Evolutionary conservation across 2,888 invertebrate genomes (phyloP), one percentile per base, ranked within the genome.

Genomic region (Chymomyza fuscimana): DNA sequence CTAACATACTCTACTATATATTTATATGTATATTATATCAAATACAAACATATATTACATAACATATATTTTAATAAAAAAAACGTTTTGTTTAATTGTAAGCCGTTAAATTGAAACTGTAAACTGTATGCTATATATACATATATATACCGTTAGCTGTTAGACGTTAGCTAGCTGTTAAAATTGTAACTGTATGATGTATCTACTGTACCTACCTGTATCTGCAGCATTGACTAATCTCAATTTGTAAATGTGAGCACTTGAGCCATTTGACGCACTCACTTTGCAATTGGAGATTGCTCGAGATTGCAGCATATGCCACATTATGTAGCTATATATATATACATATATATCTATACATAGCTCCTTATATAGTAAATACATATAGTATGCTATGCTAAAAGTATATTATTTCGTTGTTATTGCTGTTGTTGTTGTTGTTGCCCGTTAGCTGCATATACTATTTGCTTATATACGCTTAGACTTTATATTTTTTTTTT

Each of bases 201-300:
- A 66, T 68, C 32, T 32, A 32, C 32, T 32, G 32, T 32, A 32
- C 9, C 32, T 74, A 73, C 36, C 36, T 76, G 56, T 77, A 81
- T 87, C 81, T 90, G 90, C 93, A 92, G 93, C 93, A 93, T 95
- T 94, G 95, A 94, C 94, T 96, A 98, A 98, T 98, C 97, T 98
- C 98, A 97, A 97, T 96, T 96, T 96, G 97, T 98, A 97, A 97
- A 96, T 97, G 96, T 97, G 97, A 97, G 97, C 93, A 93, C 77
- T 77, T 77, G 86, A 89, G 91, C 89, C 81, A 78, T 87, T 87
- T 82, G 73, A 87, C 83, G 90, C 90, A 89, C 90, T 91, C 92
- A 92, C 91, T 90, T 91, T 92, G 89, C 92, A 91, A 89, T 87
- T 90, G 92, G 92, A 91, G 92, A 90, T 92, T 92, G 89, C 90